These are phyloP conservation scores for Myotis findleyi DNA, from an alignment of 2,797 vertebrate species.

Conservation along the genomic window DNA sequence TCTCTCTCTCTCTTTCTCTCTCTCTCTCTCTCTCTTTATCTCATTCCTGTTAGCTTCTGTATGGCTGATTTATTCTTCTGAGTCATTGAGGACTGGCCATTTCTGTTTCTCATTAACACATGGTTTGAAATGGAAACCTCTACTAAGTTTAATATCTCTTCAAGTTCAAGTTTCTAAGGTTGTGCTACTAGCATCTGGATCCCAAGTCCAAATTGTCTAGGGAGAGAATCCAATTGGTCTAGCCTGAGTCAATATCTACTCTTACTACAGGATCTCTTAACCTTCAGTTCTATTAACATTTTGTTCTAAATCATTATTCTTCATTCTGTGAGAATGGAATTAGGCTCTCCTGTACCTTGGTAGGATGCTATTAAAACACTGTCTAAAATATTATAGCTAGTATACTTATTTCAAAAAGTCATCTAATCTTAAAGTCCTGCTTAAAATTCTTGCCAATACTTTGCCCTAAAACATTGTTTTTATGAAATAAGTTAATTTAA, in stretches of 20 bases:
- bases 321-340: background rate
- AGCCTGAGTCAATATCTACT: background rate
- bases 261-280: background rate
- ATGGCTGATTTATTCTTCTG: background rate
- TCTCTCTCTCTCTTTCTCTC: background rate
- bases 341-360: background rate
- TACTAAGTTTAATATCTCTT: background rate
- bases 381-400: background rate
- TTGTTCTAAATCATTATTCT: background rate
- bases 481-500: conserved; percentile 53
- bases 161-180: background rate
- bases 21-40: background rate
- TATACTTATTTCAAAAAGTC: background rate
- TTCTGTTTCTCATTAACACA: background rate
- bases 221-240: background rate
- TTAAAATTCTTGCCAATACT: conserved; percentile 58
- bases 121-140: background rate
- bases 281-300: background rate
- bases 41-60: background rate
- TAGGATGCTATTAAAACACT: background rate
- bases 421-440: background rate
- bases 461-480: conserved; percentile 15
- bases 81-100: background rate
- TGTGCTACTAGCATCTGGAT: background rate
- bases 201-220: background rate